A percentile compares a stretch with the other conserved stretches of the same genome.
phyloP scores from a whole-genome alignment of 1,140 invertebrate species.

The Drosophila pachea region DNA sequence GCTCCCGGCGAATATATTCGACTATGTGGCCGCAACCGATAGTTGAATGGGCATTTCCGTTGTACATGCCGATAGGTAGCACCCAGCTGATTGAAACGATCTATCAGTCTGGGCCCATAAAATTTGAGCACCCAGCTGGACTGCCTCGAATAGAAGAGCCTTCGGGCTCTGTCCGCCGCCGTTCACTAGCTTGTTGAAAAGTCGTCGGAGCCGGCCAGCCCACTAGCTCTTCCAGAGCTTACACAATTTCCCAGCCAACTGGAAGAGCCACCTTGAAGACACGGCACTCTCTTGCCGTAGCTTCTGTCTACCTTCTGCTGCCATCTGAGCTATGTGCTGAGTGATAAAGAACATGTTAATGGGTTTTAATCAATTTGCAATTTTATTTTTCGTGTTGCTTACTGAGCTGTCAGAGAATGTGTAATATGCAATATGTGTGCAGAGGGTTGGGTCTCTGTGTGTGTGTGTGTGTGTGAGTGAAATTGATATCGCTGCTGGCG shows the following conservation, averaged over 20 bases:
- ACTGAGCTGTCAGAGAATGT: slow-evolving; percentile 52
- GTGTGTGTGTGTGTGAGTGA: slow-evolving; percentile 7
- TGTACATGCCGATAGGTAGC: slow-evolving; percentile 5
- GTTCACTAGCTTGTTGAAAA: not conserved
- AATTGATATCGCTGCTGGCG: slow-evolving; percentile 51
- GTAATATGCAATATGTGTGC: slow-evolving; percentile 40
- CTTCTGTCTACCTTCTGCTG: not conserved
- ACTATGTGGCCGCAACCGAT: not conserved
- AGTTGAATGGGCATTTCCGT: slow-evolving; percentile 14
- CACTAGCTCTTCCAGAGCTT: slow-evolving; percentile 23
- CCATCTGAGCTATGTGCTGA: slow-evolving; percentile 50
- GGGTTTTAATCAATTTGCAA: slow-evolving; percentile 74
- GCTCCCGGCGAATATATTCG: too few relatives aligned
- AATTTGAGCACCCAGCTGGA: slow-evolving; percentile 63
- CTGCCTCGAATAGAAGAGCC: slow-evolving; percentile 35
- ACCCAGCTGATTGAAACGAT: slow-evolving; percentile 36
- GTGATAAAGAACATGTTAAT: slow-evolving; percentile 77
- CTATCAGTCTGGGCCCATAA: slow-evolving; percentile 58
- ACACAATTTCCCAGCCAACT: slow-evolving; percentile 18
- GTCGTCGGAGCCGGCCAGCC: slow-evolving; percentile 5
- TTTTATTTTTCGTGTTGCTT: slow-evolving; percentile 38
- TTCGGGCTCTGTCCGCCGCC: not conserved
- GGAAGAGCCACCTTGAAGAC: slow-evolving; percentile 15
- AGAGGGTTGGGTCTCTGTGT: slow-evolving; percentile 6
- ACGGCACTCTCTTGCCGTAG: slow-evolving; percentile 5